Percentiles rank a stretch among this genome's conserved stretches.
These are phyloP conservation scores for Anhinga rufa DNA, from an alignment of 2,113 vertebrate genomes.

Conservation along the genomic window DNA sequence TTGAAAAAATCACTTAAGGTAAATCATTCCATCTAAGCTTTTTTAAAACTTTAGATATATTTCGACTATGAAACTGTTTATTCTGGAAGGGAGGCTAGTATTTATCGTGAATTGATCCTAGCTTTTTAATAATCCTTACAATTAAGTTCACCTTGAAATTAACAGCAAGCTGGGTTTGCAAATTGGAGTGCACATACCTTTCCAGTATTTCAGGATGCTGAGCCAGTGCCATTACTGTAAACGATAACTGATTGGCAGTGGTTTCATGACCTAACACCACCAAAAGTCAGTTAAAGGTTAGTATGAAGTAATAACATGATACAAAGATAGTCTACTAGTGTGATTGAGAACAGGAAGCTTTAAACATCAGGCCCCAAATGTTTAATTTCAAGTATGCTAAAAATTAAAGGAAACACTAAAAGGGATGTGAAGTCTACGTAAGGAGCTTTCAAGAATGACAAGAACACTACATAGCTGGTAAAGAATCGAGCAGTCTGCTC, in stretches of 20 bases:
- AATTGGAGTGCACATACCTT: constrained; percentile 55
- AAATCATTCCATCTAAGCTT: background rate
- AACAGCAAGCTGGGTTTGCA: background rate
- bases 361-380: fast-evolving
- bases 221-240: constrained; percentile 85
- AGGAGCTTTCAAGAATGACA: background rate
- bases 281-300: background rate
- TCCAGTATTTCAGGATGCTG: constrained; percentile 84
- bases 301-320: background rate
- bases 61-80: background rate
- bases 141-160: background rate
- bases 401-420: background rate
- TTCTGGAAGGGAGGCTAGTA: background rate
- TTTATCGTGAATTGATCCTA: background rate
- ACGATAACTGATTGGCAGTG: constrained; percentile 84
- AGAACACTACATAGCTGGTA: background rate
- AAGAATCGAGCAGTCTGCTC: background rate
- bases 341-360: background rate
- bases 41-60: background rate
- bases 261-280: constrained; percentile 85
- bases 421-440: background rate
- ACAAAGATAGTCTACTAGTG: background rate
- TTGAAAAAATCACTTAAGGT: background rate
- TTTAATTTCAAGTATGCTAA: background rate
- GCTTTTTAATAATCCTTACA: background rate